Conservation (phyloP, 2,888 invertebrate genomes). For the Syrphus vitripennis region DNA sequence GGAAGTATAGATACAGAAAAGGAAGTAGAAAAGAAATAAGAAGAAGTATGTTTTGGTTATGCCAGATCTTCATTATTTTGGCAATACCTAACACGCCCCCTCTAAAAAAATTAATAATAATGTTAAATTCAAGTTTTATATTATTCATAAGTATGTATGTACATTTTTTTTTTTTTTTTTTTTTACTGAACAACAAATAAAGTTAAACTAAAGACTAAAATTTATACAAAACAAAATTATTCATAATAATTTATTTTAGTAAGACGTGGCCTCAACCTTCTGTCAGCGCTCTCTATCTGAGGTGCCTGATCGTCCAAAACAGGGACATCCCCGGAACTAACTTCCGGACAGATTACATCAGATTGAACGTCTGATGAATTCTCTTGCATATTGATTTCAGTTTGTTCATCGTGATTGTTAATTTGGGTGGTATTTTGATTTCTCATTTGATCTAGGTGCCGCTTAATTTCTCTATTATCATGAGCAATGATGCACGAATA, state of each 20-base stretch:
- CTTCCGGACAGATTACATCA: not conserved
- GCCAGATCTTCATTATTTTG: not conserved
- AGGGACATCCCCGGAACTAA: not conserved
- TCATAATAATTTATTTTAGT: not conserved
- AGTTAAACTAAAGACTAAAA: not conserved
- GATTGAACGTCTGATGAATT: not conserved
- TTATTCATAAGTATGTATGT: not conserved
- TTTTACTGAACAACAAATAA: not conserved
- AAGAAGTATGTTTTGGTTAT: not conserved
- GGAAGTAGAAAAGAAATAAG: not conserved
- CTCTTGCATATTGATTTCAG: not conserved
- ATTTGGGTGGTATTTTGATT: not conserved
- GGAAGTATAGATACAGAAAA: too few species aligned
- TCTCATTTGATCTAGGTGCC: conserved; percentile 31
- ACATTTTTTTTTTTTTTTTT: not conserved
- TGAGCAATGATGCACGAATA: conserved; percentile 35
- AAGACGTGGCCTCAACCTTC: not conserved
- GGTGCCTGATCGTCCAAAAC: not conserved
- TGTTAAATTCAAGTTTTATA: not conserved
- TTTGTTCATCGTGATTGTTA: not conserved
- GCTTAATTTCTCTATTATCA: conserved; percentile 28
- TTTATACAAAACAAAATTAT: not conserved
- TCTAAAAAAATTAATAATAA: not conserved
- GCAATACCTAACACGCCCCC: not conserved
- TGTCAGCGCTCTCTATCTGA: not conserved